These are phyloP conservation scores for Idaea straminata DNA, from an alignment of 2,888 invertebrate species.

Conservation along the genomic window DNA sequence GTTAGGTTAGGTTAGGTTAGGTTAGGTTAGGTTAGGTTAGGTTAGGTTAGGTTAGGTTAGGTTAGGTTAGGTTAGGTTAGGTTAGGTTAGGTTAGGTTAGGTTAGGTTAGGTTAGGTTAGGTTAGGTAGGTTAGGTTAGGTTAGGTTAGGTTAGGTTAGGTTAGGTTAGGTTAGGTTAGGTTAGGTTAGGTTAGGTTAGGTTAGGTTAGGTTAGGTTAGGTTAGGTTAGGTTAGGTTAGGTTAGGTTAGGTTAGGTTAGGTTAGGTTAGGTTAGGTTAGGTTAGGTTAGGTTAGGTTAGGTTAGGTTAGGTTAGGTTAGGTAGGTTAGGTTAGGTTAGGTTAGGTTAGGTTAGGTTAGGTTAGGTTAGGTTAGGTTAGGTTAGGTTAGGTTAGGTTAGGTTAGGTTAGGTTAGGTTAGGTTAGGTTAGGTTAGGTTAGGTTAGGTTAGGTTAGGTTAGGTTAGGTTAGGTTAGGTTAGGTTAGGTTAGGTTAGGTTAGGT, in stretches of 20 bases:
- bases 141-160: conserved; percentile 28
- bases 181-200: conserved; percentile 25
- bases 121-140: conserved; percentile 25
- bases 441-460: conserved; percentile 23
- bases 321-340: conserved; percentile 17
- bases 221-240: conserved; percentile 30
- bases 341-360: conserved; percentile 25
- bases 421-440: conserved; percentile 23
- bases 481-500: conserved; percentile 28
- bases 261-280: conserved; percentile 30
- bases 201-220: conserved; percentile 28
- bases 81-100: conserved; percentile 24
- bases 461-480: conserved; percentile 25
- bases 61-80: conserved; percentile 21
- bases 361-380: conserved; percentile 23
- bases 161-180: conserved; percentile 26
- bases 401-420: conserved; percentile 20
- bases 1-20: conserved; percentile 19
- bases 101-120: conserved; percentile 23
- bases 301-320: conserved; percentile 26
- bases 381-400: conserved; percentile 15
- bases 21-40: conserved; percentile 20
- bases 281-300: conserved; percentile 33
- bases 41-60: conserved; percentile 22
- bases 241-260: conserved; percentile 22